Percentiles rank a stretch among this genome's conserved stretches.
Conservation (phyloP, 2,888 invertebrate species). For the Drosophila fungiperda region DNA sequence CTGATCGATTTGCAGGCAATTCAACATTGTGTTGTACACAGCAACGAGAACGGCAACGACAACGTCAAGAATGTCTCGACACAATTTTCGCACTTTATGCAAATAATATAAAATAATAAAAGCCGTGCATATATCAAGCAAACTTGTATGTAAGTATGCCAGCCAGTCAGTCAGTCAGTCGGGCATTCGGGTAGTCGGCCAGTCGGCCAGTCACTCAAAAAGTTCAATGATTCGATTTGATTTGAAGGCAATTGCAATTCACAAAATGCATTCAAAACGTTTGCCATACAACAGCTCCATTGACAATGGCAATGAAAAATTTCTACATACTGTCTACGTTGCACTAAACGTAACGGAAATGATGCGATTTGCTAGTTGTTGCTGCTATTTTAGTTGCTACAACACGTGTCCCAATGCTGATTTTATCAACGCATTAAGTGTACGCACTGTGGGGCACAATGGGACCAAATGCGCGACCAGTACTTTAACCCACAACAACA, state of each 20-base stretch:
- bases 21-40: slow-evolving; percentile 3
- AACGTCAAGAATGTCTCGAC: slow-evolving; percentile 15
- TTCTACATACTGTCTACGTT: slow-evolving; percentile 14
- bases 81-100: slow-evolving; percentile 65
- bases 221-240: slow-evolving; percentile 61
- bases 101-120: slow-evolving; percentile 34
- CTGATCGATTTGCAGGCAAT: slow-evolving; percentile 57
- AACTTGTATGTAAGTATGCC: slow-evolving; percentile 33
- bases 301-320: slow-evolving; percentile 75
- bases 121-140: slow-evolving; percentile 54
- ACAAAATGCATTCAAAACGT: slow-evolving; percentile 66
- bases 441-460: slow-evolving; percentile 49
- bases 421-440: slow-evolving; percentile 45
- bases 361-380: slow-evolving; percentile 22
- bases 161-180: slow-evolving; percentile 27
- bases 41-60: not conserved
- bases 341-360: slow-evolving; percentile 55
- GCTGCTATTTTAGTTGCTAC: slow-evolving; percentile 14
- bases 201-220: slow-evolving; percentile 40
- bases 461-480: slow-evolving; percentile 1
- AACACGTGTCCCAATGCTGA: slow-evolving; percentile 66
- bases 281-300: slow-evolving; percentile 47
- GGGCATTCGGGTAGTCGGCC: slow-evolving; percentile 28
- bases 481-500: slow-evolving; percentile 31
- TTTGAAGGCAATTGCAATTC: slow-evolving; percentile 63